Evolutionary conservation across 2,888 invertebrate species (phyloP), one percentile per base, ranked within the genome.

Genomic region (Dynastes tityus): DNA sequence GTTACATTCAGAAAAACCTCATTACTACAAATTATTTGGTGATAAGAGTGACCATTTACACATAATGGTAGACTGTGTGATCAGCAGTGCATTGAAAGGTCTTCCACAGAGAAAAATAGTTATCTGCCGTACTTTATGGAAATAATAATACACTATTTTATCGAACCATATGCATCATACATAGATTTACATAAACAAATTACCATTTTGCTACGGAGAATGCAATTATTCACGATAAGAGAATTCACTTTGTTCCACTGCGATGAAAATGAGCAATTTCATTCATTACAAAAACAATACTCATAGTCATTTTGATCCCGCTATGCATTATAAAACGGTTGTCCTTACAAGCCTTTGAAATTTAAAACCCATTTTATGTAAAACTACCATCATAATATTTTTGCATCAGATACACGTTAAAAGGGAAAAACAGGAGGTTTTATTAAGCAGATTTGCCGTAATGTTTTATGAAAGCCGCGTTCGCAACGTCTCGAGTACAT

Each of bases 381-480:
- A 67, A 67, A 16, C 45, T 45, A 45, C 32, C 40, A 64, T 49
- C 16, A 4, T 49, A 45, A 22, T 67, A 49, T 49, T 67, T 27
- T 67, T 13, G 37, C 9, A 6, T 9, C 29, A 3, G 11, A 32
- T 11, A 29, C 5, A 37, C 37, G 64, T 29, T 29, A n/a, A 32
- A n/a, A 32, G 29, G 29, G 32, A 2, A 29, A 64, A 32, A 37
- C 22, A 29, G n/a, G 29, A 32, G 32, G 32, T 45, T 11, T 45
- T 45, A 45, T 45, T 58, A 58, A 16, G 22, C 11, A 27, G 22
- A 16, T 58, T 22, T 22, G 9, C 16, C 16, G 5, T 22, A 8
- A 32, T 37, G 63, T 64, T 64, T 67, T 67, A 67, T 45, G 65
- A 67, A 27, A 67, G 4, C 45, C 65, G 40, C 65, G 65, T 67